phyloP scores from a whole-genome alignment of 2,797 vertebrate species.

The Luscinia megarhynchos region DNA sequence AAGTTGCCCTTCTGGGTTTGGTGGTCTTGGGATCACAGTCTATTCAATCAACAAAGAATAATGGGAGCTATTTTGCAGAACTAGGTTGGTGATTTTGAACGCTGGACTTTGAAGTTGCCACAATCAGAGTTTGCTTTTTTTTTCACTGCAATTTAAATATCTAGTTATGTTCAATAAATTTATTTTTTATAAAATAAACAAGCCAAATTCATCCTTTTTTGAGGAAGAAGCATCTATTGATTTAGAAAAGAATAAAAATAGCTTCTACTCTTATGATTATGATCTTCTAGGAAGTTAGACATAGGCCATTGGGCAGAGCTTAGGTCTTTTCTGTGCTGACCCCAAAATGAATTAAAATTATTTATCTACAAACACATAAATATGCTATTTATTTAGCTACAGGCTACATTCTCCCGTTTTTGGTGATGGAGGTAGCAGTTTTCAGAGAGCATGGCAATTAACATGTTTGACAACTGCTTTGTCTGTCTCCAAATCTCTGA shows the following conservation, averaged over 20 bases:
- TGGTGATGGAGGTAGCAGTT: background rate
- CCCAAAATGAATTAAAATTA: background rate
- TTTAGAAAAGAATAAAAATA: background rate
- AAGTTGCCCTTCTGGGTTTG: background rate
- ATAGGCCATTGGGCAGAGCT: background rate
- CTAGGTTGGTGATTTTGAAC: background rate
- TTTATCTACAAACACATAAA: background rate
- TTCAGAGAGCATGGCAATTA: background rate
- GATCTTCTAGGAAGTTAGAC: background rate
- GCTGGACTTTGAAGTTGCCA: background rate
- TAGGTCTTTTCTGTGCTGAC: background rate
- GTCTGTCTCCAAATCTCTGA: constrained; percentile 2
- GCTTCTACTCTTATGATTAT: background rate
- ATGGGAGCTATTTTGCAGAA: background rate
- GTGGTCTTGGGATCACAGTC: background rate
- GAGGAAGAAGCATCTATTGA: background rate
- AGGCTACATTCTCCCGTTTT: background rate
- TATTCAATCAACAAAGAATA: background rate
- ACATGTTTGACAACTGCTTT: background rate
- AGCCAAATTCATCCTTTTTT: background rate
- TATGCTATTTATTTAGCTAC: background rate
- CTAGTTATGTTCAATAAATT: background rate
- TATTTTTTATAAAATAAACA: background rate
- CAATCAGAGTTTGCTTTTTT: background rate
- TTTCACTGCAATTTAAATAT: background rate